A percentile compares a stretch with the other conserved stretches of the same genome.
These are phyloP conservation scores for Proterorhinus semilunaris DNA, from an alignment of 2,113 vertebrate genomes.

Conservation along the genomic window DNA sequence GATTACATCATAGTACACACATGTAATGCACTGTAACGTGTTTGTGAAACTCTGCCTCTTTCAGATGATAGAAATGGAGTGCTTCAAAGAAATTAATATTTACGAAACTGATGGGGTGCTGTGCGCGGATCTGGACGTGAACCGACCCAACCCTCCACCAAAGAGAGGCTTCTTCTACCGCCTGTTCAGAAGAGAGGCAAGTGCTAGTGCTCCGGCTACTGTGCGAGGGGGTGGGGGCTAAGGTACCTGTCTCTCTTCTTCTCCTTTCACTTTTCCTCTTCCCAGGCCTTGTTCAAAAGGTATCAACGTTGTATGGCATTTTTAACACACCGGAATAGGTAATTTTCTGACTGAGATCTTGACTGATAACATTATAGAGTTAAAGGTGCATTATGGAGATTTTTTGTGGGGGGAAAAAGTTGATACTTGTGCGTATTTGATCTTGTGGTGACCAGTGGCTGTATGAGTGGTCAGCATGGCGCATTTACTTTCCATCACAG, in stretches of 20 bases:
- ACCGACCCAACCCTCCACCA: constrained; percentile 67
- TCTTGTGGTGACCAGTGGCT: no score
- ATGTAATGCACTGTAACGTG: background rate
- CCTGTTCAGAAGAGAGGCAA: constrained; percentile 87
- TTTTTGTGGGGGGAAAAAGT: no score
- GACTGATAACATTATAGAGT: no score
- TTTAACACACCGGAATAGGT: no score
- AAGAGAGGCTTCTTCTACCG: constrained; percentile 87
- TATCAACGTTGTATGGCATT: no score
- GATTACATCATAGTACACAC: constrained; percentile 45
- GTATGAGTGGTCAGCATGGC: no score
- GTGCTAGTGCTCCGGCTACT: constrained; percentile 70
- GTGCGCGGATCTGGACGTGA: constrained; percentile 75
- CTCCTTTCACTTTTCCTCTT: constrained; percentile 33
- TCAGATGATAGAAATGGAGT: constrained; percentile 92
- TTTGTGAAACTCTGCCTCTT: background rate
- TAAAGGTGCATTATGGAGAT: no score
- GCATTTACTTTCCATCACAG: no score
- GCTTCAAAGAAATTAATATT: constrained; percentile 89
- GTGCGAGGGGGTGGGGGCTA: constrained; percentile 77
- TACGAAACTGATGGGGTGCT: constrained; percentile 75
- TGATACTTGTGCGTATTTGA: no score
- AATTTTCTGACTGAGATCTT: no score
- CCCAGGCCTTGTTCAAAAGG: constrained; percentile 43
- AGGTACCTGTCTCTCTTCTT: constrained; percentile 71